A percentile compares a stretch with the other conserved stretches of the same genome.
phyloP scores from a whole-genome alignment of 2,797 vertebrate species.

The Peromyscus eremicus region DNA sequence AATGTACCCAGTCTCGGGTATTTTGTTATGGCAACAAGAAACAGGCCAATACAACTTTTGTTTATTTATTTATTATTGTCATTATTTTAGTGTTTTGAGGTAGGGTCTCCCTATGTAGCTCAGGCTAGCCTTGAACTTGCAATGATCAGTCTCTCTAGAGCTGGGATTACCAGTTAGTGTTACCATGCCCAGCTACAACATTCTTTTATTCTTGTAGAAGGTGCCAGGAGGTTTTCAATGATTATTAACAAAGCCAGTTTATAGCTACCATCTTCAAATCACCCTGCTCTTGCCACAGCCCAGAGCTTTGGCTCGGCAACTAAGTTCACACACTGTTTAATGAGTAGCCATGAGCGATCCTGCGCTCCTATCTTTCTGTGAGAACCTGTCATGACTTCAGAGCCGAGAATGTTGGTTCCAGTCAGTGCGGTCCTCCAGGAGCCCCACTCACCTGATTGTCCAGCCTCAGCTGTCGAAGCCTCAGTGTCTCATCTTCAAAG shows the following conservation, averaged over 20 bases:
- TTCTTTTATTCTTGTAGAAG: constrained; percentile 36
- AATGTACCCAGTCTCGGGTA: neutral
- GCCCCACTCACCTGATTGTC: constrained; percentile 94
- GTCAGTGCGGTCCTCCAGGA: neutral
- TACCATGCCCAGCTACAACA: neutral
- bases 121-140: neutral
- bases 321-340: neutral
- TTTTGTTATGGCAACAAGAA: neutral
- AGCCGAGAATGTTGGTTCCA: neutral
- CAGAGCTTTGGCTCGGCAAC: neutral
- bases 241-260: constrained; percentile 10
- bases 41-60: neutral
- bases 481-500: constrained; percentile 93
- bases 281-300: neutral
- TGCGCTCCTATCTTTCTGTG: neutral
- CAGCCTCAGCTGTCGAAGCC: constrained; percentile 96
- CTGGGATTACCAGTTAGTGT: neutral
- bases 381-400: neutral
- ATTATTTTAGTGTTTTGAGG: neutral
- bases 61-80: neutral
- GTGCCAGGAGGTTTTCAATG: neutral
- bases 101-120: neutral
- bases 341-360: neutral
- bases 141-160: neutral
- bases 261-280: neutral